Percentiles rank a stretch among this genome's conserved stretches.
Evolutionary conservation across 2,888 invertebrate species (phyloP).

Genomic region (Dryadula phaetusa): DNA sequence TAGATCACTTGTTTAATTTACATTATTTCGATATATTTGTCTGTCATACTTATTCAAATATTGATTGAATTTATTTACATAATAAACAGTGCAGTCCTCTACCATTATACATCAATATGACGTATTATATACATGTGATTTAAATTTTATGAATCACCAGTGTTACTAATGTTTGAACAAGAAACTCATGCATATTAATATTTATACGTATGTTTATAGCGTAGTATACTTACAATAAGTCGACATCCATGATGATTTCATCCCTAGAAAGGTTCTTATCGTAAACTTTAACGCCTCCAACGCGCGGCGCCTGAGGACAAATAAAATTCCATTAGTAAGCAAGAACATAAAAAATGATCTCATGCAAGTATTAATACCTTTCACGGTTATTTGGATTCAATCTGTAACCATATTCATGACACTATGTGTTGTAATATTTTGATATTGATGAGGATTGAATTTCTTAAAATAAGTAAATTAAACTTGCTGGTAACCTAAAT

Average conservation of each 20-base stretch:
- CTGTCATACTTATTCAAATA: too few relatives aligned
- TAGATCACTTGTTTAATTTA: too few relatives aligned
- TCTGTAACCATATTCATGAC: background rate
- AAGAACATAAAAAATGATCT: conserved; percentile 17
- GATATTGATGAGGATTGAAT: background rate
- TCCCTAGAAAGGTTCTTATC: conserved; percentile 95
- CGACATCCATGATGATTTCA: conserved; percentile 98
- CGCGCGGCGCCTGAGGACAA: conserved; percentile 91
- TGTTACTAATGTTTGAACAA: conserved; percentile 1
- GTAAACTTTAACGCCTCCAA: conserved; percentile 98
- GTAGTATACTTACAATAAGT: conserved; percentile 90
- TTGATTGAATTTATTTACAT: background rate
- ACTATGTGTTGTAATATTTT: background rate
- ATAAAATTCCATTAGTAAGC: conserved; percentile 1
- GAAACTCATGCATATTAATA: background rate
- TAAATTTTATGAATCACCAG: background rate
- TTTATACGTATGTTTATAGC: background rate
- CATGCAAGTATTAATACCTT: conserved; percentile 6
- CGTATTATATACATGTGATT: background rate
- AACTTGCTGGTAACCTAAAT: too few relatives aligned
- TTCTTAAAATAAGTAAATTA: background rate
- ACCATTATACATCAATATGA: background rate
- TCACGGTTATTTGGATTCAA: conserved; percentile 20
- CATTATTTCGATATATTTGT: too few relatives aligned
- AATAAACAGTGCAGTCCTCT: background rate